Percentiles rank a stretch among this genome's conserved stretches.
Evolutionary conservation across 1,140 invertebrate species (phyloP).

Genomic region (Rhopalosiphum maidis): DNA sequence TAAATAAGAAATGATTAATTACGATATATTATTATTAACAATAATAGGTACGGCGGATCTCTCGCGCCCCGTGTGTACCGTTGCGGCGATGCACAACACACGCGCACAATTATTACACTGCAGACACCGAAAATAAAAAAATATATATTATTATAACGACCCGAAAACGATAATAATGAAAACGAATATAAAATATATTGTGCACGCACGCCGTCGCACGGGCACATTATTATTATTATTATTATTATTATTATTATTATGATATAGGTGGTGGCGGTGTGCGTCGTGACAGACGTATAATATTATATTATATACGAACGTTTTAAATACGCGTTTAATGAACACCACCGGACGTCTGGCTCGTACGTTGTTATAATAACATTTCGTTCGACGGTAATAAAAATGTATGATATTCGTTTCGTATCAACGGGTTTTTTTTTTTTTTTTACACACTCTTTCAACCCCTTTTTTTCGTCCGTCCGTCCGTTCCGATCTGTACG

Average conservation of each 20-base stretch:
- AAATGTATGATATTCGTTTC: not conserved
- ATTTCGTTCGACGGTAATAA: not conserved
- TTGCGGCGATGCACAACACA: not conserved
- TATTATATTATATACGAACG: not conserved
- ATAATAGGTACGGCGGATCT: not conserved
- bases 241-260: not conserved
- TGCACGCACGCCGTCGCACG: not conserved
- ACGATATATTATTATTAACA: not conserved
- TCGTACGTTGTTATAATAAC: not conserved
- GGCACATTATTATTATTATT: too few relatives aligned
- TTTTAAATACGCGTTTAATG: not conserved
- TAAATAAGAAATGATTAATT: constrained; percentile 45
- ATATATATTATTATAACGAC: not conserved
- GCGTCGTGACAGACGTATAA: not conserved
- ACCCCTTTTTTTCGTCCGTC: not conserved
- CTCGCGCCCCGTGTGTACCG: too few relatives aligned
- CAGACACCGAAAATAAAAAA: constrained; percentile 11
- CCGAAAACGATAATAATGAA: constrained; percentile 16
- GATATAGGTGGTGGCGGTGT: not conserved
- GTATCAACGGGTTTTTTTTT: not conserved
- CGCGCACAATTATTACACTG: not conserved
- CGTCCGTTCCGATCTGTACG: too few relatives aligned
- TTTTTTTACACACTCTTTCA: not conserved
- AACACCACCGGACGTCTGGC: not conserved
- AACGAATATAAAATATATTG: constrained; percentile 20